Evolutionary conservation across 2,888 invertebrate genomes (phyloP).

Genomic region (Ormia ochracea): DNA sequence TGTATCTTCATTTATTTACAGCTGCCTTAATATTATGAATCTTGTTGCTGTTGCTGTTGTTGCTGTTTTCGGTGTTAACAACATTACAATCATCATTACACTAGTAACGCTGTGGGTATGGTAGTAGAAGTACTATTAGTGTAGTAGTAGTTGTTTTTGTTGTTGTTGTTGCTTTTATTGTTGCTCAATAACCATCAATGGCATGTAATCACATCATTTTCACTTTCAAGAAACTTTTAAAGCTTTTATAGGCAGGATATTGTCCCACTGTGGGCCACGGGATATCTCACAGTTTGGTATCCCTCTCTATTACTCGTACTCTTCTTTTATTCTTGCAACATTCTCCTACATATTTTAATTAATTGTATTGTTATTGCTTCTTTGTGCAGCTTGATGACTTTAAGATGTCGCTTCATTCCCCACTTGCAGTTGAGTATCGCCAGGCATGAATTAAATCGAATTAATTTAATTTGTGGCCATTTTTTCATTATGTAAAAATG

Average conservation of each 20-base stretch:
- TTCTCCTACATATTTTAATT: slow-evolving; percentile 17
- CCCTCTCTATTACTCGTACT: background rate
- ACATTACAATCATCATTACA: slow-evolving; percentile 10
- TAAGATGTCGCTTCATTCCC: slow-evolving; percentile 2
- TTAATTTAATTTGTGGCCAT: slow-evolving; percentile 48
- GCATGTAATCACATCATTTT: slow-evolving; percentile 48
- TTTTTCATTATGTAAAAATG: slow-evolving; percentile 44
- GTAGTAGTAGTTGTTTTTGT: too few species aligned
- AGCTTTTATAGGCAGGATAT: slow-evolving; percentile 52
- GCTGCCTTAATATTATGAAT: slow-evolving; percentile 6
- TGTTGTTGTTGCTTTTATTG: too few species aligned
- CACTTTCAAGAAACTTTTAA: slow-evolving; percentile 40
- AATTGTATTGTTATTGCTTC: slow-evolving; percentile 1
- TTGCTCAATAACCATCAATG: background rate
- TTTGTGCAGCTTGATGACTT: background rate
- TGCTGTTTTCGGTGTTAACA: slow-evolving; percentile 10
- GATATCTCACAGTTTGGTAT: slow-evolving; percentile 42
- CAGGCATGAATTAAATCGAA: slow-evolving; percentile 8
- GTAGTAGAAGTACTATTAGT: too few species aligned
- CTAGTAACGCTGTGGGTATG: background rate
- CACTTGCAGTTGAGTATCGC: background rate
- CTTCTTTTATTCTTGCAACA: background rate
- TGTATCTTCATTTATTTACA: slow-evolving; percentile 23
- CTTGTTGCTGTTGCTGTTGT: too few species aligned
- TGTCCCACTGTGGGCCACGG: slow-evolving; percentile 47